Base-by-base conservation (phyloP, 1,140 invertebrate genomes). In the Orius insidiosus region DNA sequence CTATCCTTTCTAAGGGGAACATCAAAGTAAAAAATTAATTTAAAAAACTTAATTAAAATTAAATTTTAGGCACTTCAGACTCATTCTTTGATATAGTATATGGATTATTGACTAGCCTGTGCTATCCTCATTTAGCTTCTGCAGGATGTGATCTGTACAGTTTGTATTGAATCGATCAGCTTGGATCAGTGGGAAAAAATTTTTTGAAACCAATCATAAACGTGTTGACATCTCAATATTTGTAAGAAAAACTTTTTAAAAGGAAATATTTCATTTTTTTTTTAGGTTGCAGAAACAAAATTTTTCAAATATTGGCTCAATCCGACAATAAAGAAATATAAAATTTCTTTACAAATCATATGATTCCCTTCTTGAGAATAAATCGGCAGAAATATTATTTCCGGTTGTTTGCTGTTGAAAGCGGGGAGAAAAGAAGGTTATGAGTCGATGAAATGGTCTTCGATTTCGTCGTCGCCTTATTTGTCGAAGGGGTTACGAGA, bases 261-360 rank as follows among this genome's bases (percentile, higher is more conserved):
- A n/a, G n/a, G n/a, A n/a, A n/a, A n/a, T n/a, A n/a, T n/a, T n/a
- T 41, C 16, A 38, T 30, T 52, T 43, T 38, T 36, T n/a, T n/a
- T 56, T 53, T 43, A 58, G 56, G 8, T 42, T 49, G 32, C 14
- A 35, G 13, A 51, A 46, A n/a, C 46, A 52, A 18, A 56, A 58
- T 14, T 55, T 14, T 51, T 58, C 36, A 58, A 56, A 24, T 54
- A 58, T 31, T 53, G 55, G 52, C 37, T 56, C 31, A 38, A 40
- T 11, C 39, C 34, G 14, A 53, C 54, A 7, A 46, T 55, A 38
- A 51, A 49, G 19, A 54, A 50, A 45, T 55, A 39, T 24, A 50
- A 36, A 11, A 30, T 5, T 16, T 49, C 16, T 3, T 49, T 50
- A 11, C 31, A 45, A 13, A 24, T 50, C 6, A 19, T 38, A 44